phyloP scores from a whole-genome alignment of 2,113 vertebrate species.

The Miniopterus natalensis region DNA sequence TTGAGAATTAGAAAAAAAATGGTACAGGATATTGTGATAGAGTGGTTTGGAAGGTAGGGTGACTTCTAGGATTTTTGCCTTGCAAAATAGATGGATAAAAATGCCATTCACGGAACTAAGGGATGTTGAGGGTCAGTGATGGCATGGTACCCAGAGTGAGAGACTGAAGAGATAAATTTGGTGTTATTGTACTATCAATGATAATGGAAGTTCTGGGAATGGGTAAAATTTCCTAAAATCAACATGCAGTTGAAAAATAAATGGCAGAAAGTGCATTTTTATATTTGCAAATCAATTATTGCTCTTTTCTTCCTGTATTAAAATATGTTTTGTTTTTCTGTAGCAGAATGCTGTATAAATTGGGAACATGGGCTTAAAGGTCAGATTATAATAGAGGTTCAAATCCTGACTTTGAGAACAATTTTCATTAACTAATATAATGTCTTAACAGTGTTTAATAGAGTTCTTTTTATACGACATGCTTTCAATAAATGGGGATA shows the following conservation, averaged over 20 bases:
- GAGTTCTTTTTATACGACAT: background rate
- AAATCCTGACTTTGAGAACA: background rate
- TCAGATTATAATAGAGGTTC: background rate
- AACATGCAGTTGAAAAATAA: conserved; percentile 11
- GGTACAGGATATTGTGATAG: background rate
- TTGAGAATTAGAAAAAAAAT: background rate
- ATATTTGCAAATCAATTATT: background rate
- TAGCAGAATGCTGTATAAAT: background rate
- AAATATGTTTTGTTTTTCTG: background rate
- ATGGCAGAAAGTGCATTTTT: background rate
- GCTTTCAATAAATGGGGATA: background rate
- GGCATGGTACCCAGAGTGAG: background rate
- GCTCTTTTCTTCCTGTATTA: background rate
- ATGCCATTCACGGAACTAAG: background rate
- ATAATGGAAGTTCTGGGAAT: background rate
- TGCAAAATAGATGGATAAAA: background rate
- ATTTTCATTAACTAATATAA: background rate
- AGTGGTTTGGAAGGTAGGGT: background rate
- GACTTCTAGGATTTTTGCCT: background rate
- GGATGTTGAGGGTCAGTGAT: background rate
- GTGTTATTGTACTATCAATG: background rate
- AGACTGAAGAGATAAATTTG: background rate
- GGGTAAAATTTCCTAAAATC: background rate
- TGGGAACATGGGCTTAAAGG: background rate
- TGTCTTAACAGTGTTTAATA: background rate